A percentile compares a stretch with the other conserved stretches of the same genome.
phyloP scores from a whole-genome alignment of 2,888 invertebrate species.

The Platycheirus rosarum region DNA sequence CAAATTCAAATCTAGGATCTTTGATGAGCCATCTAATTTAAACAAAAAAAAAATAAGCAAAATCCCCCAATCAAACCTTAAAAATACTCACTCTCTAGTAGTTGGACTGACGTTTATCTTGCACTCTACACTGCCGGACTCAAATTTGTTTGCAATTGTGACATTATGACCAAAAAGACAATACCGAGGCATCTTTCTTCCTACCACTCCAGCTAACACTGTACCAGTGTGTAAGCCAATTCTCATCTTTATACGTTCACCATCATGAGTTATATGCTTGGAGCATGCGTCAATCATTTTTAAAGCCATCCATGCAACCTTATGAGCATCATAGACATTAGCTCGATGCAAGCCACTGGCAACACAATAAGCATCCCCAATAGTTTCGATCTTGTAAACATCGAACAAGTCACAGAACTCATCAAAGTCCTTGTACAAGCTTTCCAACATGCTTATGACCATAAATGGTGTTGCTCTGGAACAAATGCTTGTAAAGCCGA shows the following conservation, averaged over 20 bases:
- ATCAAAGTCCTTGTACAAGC: conserved; percentile 96
- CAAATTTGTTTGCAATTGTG: conserved; percentile 97
- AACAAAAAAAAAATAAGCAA: conserved; percentile 57
- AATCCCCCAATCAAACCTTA: not conserved
- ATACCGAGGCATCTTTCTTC: conserved; percentile 91
- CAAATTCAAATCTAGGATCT: conserved; percentile 87
- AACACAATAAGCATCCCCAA: conserved; percentile 98
- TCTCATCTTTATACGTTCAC: conserved; percentile 96
- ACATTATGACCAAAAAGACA: conserved; percentile 98
- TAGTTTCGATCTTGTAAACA: conserved; percentile 98
- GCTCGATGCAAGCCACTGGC: conserved; percentile 95
- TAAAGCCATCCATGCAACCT: conserved; percentile 98
- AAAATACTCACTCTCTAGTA: conserved; percentile 90
- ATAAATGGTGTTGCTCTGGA: conserved; percentile 97
- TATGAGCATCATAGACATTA: conserved; percentile 94
- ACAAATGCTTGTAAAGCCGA: conserved; percentile 97
- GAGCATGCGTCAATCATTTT: conserved; percentile 96
- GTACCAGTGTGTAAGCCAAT: conserved; percentile 97
- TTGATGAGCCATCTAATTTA: conserved; percentile 89
- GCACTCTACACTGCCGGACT: conserved; percentile 95
- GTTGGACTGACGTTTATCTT: conserved; percentile 97
- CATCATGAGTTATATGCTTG: conserved; percentile 94
- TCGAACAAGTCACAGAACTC: conserved; percentile 95
- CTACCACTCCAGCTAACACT: conserved; percentile 96
- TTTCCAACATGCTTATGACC: conserved; percentile 97